phyloP scores from a whole-genome alignment of 2,797 vertebrate genomes.

The Parauchenoglanis ngamensis region DNA sequence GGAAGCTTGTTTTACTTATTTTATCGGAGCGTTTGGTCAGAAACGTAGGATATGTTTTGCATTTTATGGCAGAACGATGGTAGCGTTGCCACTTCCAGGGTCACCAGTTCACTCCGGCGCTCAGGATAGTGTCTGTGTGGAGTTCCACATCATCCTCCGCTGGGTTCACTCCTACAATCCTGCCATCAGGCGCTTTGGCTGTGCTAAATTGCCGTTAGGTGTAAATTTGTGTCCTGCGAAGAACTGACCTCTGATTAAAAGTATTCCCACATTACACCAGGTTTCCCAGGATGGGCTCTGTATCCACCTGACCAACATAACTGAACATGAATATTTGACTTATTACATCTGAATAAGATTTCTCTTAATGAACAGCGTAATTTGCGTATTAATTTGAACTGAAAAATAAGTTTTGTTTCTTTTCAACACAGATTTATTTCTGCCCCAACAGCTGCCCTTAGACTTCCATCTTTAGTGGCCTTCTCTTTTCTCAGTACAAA shows the following conservation, averaged over 20 bases:
- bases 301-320: not conserved
- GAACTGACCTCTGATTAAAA: not conserved
- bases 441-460: not conserved
- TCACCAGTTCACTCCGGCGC: not conserved
- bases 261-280: not conserved
- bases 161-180: not conserved
- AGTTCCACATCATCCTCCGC: not conserved
- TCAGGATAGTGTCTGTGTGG: not conserved
- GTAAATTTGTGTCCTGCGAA: not conserved
- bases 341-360: not conserved
- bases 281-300: not conserved
- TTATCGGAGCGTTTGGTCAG: not conserved
- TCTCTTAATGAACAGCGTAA: not conserved
- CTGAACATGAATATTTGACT: not conserved
- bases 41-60: not conserved
- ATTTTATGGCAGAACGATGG: not conserved
- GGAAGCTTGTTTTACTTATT: not conserved
- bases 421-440: not conserved
- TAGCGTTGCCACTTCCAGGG: not conserved
- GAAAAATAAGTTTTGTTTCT: not conserved
- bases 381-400: not conserved
- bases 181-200: not conserved
- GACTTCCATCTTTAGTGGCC: not conserved
- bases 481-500: not conserved
- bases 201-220: not conserved